Conservation (phyloP, 2,888 invertebrate genomes). For the Himalopsyche kuldschensis region DNA sequence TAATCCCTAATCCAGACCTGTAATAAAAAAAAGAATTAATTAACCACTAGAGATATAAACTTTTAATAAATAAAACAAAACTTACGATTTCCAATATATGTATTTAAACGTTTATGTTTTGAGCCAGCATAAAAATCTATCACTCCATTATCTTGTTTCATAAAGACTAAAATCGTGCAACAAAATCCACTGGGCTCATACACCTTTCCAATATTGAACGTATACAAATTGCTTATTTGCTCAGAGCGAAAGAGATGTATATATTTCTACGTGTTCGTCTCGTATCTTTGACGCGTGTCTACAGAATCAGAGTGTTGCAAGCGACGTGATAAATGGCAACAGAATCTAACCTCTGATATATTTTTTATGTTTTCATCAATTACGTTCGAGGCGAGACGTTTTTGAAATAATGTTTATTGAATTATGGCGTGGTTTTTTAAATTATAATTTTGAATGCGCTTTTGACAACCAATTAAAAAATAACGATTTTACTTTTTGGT, state of each 20-base stretch:
- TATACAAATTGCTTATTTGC: slow-evolving; percentile 25
- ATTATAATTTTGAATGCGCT: not conserved
- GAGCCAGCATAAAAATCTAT: not conserved
- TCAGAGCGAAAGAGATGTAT: slow-evolving; percentile 9
- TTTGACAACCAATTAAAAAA: not conserved
- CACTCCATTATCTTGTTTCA: not conserved
- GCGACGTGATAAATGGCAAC: not conserved
- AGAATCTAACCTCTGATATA: not conserved
- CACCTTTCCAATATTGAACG: not conserved
- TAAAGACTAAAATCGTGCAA: not conserved
- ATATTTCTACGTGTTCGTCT: not conserved
- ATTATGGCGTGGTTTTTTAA: not conserved
- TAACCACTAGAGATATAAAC: too few relatives aligned
- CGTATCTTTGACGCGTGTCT: not conserved
- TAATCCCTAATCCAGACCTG: too few relatives aligned
- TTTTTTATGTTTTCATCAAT: not conserved
- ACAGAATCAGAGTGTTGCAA: not conserved
- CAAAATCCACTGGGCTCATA: not conserved
- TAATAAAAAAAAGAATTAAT: too few relatives aligned
- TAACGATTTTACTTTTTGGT: too few relatives aligned
- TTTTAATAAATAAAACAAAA: too few relatives aligned
- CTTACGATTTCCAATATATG: not conserved
- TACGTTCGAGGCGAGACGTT: not conserved
- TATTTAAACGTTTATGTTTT: not conserved
- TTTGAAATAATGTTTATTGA: not conserved